Evolutionary conservation across 2,113 vertebrate genomes (phyloP), one percentile per base, ranked within the genome.

Genomic region (Microtus oregoni): DNA sequence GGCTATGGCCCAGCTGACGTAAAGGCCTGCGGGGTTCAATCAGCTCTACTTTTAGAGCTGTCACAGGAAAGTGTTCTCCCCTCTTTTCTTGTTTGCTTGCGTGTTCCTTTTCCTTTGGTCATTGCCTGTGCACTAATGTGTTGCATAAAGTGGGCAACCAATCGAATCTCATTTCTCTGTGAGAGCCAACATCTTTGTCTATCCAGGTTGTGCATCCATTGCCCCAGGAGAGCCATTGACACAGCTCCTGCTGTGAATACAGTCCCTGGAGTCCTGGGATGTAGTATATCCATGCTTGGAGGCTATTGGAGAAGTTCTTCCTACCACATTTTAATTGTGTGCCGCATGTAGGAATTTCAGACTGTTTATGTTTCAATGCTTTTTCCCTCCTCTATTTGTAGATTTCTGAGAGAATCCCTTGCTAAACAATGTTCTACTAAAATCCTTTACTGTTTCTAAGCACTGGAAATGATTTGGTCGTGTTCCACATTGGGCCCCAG

Each of bases 391-490:
- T 7, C 70, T 78, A 41, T 50, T 78, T 32, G 10, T 75, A 58
- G 32, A 28, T 96, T 86, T 65, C 63, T 77, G 73, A 93, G 92
- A 13, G 44, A 86, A 67, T 96, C 67, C 22, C 12, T 30, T 67
- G 52, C 10, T 7, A 70, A 94, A 30, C 65, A 55, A 35, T 35
- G 19, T 58, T 52, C 65, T 89, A 72, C n/a, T 89, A 58, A 20
- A 67, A 22, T 38, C 52, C 81, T 79, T 76, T 77, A 30, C 28
- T 89, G 89, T 90, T 90, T 38, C 68, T 87, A 88, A 97, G 70
- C 41, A 68, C 24, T 91, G 87, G 35, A 47, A 52, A 63, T 92
- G 83, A 70, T 89, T 72, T 68, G 19, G n/a, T 91, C n/a, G 85
- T 30, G 26, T 96, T 95, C 63, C 38, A 76, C 14, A 24, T 79